Evolutionary conservation across 1,140 invertebrate genomes (phyloP), one percentile per base, ranked within the genome.

Genomic region (Drosophila setifemur): DNA sequence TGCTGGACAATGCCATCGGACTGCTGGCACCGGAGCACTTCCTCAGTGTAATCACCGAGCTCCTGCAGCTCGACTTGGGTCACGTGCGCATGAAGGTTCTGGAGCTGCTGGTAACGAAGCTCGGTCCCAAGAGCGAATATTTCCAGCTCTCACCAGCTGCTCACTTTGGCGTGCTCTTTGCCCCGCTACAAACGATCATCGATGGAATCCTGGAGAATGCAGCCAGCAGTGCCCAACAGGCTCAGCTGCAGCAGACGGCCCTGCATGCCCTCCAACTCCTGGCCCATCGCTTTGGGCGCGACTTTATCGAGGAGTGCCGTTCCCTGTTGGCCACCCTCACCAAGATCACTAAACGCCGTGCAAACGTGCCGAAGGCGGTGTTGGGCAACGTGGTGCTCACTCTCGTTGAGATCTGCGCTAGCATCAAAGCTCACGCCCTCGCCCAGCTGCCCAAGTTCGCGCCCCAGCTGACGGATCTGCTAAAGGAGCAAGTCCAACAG

Each of bases 191-290:
- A 2, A 87, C 91, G 1, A 92, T 96, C 16, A 92, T 96, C 1
- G 91, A 93, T 43, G 92, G 92, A n/a, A 92, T 95, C 18, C 61
- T 92, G 4, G 87, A 91, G n/a, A 71, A 79, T 89, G 73, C 57
- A 81, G 88, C 70, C 73, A 90, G 90, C 77, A 90, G 92, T 23
- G 74, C 79, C 2, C 92, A 94, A 57, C 73, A 92, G 12, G 93
- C 95, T 53, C 87, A 94, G 4, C 93, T 95, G 58, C 94, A 96
- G 78, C 96, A 97, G 91, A 95, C 94, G 1, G 95, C 95, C 1
- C 89, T 98, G 9, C 92, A 97, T 19, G 95, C 95, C 1, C 83
- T 98, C 3, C 97, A 98, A 90, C 89, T 97, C 3, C 77, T 98
- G 6, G 94, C 95, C 0, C 94, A 94, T 71, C 87, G 93, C 28